Conservation (phyloP, 37 sponge, comb jelly and placozoan genomes). For the Oopsacas minuta region DNA sequence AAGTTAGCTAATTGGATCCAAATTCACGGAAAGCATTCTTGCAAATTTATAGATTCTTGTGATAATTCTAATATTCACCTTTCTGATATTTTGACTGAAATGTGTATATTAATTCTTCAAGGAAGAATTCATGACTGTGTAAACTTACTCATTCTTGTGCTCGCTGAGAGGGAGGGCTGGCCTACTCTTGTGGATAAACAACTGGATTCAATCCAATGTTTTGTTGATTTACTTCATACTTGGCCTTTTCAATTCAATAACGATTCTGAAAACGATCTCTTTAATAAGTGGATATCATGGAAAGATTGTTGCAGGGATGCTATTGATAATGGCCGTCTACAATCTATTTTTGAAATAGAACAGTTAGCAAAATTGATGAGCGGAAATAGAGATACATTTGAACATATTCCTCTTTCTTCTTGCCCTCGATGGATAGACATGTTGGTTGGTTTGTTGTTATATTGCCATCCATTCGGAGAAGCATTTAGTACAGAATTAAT, state of each 20-base stretch:
- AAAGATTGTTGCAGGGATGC: neutral
- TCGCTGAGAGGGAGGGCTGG: neutral
- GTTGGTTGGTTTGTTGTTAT: constrained; percentile 13
- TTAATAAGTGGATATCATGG: neutral
- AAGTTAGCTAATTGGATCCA: neutral
- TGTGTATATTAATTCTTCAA: neutral
- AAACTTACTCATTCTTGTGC: neutral
- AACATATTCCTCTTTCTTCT: neutral
- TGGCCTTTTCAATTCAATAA: neutral
- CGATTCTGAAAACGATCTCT: neutral
- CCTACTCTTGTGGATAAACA: neutral
- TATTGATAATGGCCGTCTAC: neutral
- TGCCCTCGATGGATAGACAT: constrained; percentile 15
- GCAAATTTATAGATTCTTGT: neutral
- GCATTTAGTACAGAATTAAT: neutral
- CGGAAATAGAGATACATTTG: neutral
- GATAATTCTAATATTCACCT: neutral
- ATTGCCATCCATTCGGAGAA: neutral
- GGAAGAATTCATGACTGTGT: neutral
- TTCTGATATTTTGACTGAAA: neutral
- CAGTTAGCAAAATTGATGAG: neutral
- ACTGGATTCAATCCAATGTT: neutral
- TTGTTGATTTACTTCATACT: neutral
- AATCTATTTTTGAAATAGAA: neutral
- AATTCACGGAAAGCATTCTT: neutral